Evolutionary conservation across 2,888 invertebrate species (phyloP).

Genomic region (Nephrotoma guestfalica): DNA sequence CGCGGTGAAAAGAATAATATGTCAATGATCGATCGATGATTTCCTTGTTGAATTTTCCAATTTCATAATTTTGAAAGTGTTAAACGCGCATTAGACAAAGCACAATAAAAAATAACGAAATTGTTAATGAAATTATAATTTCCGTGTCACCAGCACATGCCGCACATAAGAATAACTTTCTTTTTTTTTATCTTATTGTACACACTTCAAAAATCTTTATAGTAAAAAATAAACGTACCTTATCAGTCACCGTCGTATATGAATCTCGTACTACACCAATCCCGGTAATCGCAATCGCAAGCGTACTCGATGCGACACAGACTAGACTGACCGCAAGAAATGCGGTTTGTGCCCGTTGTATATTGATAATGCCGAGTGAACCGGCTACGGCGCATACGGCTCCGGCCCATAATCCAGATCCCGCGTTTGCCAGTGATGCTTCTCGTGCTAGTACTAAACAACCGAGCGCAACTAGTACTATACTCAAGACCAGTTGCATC

Average conservation of each 20-base stretch:
- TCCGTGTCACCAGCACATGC: background rate
- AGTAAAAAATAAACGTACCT: slow-evolving; percentile 11
- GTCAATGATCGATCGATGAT: background rate
- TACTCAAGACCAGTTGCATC: slow-evolving; percentile 26
- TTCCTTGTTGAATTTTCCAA: background rate
- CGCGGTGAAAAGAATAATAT: no score
- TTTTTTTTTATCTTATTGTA: background rate
- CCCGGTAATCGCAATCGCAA: slow-evolving; percentile 30
- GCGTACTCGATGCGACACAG: slow-evolving; percentile 30
- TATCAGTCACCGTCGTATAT: slow-evolving; percentile 17
- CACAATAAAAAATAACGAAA: background rate
- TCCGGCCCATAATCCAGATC: slow-evolving; percentile 31
- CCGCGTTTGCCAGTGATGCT: slow-evolving; percentile 26
- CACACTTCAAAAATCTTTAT: background rate
- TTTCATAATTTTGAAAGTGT: background rate
- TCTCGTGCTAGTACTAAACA: slow-evolving; percentile 27
- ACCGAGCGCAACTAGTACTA: slow-evolving; percentile 28
- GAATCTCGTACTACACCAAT: slow-evolving; percentile 30
- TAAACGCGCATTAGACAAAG: background rate
- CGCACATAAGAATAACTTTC: background rate
- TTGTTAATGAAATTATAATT: background rate
- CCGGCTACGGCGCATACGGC: slow-evolving; percentile 20
- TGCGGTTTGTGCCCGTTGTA: slow-evolving; percentile 29
- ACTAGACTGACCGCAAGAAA: slow-evolving; percentile 30
- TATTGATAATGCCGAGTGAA: slow-evolving; percentile 30